These are phyloP conservation scores for Panorpa germanica DNA, from an alignment of 2,888 invertebrate species.

Conservation along the genomic window DNA sequence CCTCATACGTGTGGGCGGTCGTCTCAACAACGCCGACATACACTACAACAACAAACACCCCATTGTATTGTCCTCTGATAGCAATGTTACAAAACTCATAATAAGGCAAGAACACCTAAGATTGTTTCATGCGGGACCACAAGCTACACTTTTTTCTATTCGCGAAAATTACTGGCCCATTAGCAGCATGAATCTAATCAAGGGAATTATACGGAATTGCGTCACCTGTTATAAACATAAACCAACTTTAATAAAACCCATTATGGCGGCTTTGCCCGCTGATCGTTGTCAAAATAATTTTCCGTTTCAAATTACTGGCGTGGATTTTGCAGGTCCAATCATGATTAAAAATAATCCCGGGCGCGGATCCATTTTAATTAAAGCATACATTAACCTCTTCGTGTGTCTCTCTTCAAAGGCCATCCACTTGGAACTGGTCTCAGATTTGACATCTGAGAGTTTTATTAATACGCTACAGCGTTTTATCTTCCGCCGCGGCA, in stretches of 20 bases:
- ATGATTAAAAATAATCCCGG: too few species aligned
- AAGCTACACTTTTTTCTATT: too few species aligned
- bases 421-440: constrained; percentile 13
- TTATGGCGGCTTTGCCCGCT: constrained; percentile 9
- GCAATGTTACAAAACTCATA: too few species aligned
- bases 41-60: too few species aligned
- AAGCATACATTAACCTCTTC: constrained; percentile 12
- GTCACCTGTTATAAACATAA: constrained; percentile 9
- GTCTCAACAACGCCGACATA: too few species aligned
- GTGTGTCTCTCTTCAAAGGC: constrained; percentile 13
- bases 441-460: constrained; percentile 12
- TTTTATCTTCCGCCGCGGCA: constrained; percentile 12
- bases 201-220: constrained; percentile 8
- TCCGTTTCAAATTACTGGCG: constrained; percentile 10
- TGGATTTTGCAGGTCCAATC: constrained; percentile 14
- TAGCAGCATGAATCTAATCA: constrained; percentile 5
- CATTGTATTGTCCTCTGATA: too few species aligned
- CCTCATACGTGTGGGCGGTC: too few species aligned
- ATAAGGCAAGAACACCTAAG: too few species aligned
- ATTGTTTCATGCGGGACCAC: too few species aligned
- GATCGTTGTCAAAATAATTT: too few species aligned
- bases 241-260: background rate
- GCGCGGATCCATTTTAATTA: background rate
- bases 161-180: too few species aligned
- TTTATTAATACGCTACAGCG: constrained; percentile 11